Conservation (phyloP, 35 echinoderm and acorn worm genomes). For the Heliocidaris erythrogramma region DNA sequence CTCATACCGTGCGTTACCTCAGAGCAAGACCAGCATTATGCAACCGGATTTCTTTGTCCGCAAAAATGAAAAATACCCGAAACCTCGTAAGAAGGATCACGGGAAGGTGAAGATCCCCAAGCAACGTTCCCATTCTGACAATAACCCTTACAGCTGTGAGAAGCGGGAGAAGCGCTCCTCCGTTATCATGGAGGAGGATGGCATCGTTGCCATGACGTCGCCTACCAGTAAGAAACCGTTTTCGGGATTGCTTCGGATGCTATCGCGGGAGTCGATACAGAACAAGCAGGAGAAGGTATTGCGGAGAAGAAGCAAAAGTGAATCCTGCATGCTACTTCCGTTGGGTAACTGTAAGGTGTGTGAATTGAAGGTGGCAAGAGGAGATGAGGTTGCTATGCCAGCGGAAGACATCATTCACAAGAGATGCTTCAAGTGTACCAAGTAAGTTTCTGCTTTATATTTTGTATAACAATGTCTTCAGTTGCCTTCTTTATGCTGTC, state of each 20-base stretch:
- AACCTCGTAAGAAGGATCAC: constrained; percentile 38
- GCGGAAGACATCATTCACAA: constrained; percentile 44
- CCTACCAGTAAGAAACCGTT: constrained; percentile 31
- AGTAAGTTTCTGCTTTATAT: constrained; percentile 5
- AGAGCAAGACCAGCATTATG: neutral
- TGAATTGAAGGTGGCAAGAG: constrained; percentile 19
- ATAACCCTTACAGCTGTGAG: constrained; percentile 31
- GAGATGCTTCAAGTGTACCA: constrained; percentile 35
- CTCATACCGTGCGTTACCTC: constrained; percentile 26
- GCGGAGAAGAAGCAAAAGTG: constrained; percentile 17
- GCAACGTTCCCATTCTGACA: constrained; percentile 37
- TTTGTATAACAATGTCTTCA: neutral
- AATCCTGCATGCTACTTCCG: constrained; percentile 2
- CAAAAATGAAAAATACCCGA: constrained; percentile 32
- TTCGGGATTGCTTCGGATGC: constrained; percentile 37
- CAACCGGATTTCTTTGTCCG: constrained; percentile 40
- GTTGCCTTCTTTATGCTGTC: no score
- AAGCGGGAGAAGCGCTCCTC: constrained; percentile 24
- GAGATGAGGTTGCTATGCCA: constrained; percentile 40
- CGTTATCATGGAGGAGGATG: constrained; percentile 35
- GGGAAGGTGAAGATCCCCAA: constrained; percentile 25
- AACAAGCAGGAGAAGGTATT: neutral
- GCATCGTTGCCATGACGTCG: neutral
- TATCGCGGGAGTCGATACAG: constrained; percentile 29
- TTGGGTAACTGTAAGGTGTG: constrained; percentile 31